These are phyloP conservation scores for Parazoanthus atlanticus DNA, from an alignment of 92 coral and sea anemone genomes.

Conservation along the genomic window DNA sequence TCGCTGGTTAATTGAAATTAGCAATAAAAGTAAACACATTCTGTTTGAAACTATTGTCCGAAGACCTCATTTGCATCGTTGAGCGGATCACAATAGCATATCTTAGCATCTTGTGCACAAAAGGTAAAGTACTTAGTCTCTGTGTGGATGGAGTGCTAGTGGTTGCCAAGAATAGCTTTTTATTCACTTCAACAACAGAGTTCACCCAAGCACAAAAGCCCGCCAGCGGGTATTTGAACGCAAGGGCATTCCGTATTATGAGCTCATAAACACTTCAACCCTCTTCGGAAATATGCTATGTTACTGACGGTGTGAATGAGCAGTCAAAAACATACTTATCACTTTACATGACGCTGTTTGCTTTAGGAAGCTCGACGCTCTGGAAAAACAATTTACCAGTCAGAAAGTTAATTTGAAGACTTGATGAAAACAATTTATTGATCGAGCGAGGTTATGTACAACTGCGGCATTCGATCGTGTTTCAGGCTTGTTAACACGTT, in stretches of 20 bases:
- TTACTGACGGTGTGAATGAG: slow-evolving; percentile 29
- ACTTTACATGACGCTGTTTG: slow-evolving; percentile 21
- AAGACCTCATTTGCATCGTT: slow-evolving; percentile 38
- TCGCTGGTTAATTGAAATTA: slow-evolving; percentile 25
- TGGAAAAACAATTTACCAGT: slow-evolving; percentile 40
- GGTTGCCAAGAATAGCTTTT: slow-evolving; percentile 39
- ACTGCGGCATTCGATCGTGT: slow-evolving; percentile 13
- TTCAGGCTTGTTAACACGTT: slow-evolving; percentile 6
- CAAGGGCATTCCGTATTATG: slow-evolving; percentile 9
- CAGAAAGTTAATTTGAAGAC: slow-evolving; percentile 30
- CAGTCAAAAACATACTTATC: slow-evolving; percentile 15
- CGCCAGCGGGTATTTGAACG: slow-evolving; percentile 36
- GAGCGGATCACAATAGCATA: slow-evolving; percentile 16
- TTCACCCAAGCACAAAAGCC: slow-evolving; percentile 27
- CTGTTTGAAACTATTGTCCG: slow-evolving; percentile 18
- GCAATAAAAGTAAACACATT: slow-evolving; percentile 34
- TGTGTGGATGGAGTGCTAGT: slow-evolving; percentile 3
- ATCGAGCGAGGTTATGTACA: slow-evolving; percentile 4
- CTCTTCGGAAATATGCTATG: slow-evolving; percentile 5
- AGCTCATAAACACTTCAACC: slow-evolving; percentile 19
- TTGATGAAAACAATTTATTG: slow-evolving; percentile 37
- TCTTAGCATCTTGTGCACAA: slow-evolving; percentile 15
- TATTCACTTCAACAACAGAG: slow-evolving; percentile 14
- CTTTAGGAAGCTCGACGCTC: slow-evolving; percentile 27
- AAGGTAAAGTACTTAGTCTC: slow-evolving; percentile 35